These are phyloP conservation scores for Cremastinae sp. DNA, from an alignment of 2,888 invertebrate genomes.

Conservation along the genomic window DNA sequence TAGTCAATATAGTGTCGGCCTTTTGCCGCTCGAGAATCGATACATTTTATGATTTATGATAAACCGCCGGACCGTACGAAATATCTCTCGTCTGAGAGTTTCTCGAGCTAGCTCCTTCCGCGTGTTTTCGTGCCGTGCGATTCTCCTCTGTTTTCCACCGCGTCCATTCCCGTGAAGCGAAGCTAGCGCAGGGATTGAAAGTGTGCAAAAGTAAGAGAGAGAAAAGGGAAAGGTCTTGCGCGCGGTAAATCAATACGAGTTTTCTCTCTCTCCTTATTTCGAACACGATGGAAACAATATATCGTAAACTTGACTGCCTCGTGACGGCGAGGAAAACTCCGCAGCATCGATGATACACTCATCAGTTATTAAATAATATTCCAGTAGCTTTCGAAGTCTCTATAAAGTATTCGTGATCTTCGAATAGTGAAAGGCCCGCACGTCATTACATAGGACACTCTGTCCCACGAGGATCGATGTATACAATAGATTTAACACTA, in stretches of 20 bases:
- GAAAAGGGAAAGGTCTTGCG: constrained; percentile 36
- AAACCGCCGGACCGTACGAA: constrained; percentile 46
- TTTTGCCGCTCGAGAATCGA: constrained; percentile 5
- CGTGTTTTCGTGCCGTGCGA: constrained; percentile 9
- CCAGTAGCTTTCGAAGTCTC: constrained; percentile 30
- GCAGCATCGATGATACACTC: constrained; percentile 34
- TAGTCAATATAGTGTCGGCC: neutral
- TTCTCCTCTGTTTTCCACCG: constrained; percentile 39
- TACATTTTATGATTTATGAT: constrained; percentile 46
- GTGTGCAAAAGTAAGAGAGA: constrained; percentile 14
- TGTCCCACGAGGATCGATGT: constrained; percentile 37
- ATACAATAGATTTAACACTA: constrained; percentile 29
- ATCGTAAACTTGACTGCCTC: constrained; percentile 37
- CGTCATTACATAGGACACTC: constrained; percentile 46
- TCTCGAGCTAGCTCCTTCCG: constrained; percentile 13
- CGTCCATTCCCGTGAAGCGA: constrained; percentile 35
- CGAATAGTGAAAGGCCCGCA: constrained; percentile 37
- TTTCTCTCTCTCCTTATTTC: constrained; percentile 63
- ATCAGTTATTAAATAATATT: constrained; percentile 10
- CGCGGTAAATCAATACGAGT: constrained; percentile 66
- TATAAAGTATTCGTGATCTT: constrained; percentile 37
- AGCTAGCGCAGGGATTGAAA: constrained; percentile 35
- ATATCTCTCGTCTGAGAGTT: constrained; percentile 49
- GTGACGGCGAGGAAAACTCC: constrained; percentile 28
- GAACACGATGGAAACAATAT: constrained; percentile 35